Percentiles rank a stretch among this genome's conserved stretches.
These are phyloP conservation scores for Bombus ignitus DNA, from an alignment of 1,140 invertebrate genomes.

Conservation along the genomic window DNA sequence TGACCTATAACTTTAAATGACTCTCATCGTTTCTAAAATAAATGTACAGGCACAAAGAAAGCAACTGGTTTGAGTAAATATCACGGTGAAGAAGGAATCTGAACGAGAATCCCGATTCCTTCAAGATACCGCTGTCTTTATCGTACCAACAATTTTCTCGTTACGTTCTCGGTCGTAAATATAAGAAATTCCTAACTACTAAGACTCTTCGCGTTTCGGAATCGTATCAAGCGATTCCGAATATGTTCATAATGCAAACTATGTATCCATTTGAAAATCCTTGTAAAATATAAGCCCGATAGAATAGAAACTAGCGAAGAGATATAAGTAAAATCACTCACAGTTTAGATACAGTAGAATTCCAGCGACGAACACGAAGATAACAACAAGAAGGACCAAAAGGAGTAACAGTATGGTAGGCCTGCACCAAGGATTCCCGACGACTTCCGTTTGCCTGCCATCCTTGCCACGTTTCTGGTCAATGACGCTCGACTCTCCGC, in stretches of 20 bases:
- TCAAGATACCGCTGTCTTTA: no score
- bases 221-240: no score
- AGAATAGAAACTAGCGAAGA: background rate
- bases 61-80: background rate
- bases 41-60: background rate
- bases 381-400: conserved; percentile 82
- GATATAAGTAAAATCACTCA: conserved; percentile 77
- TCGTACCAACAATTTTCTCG: no score
- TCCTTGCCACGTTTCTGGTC: conserved; percentile 78
- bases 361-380: conserved; percentile 84
- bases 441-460: conserved; percentile 70
- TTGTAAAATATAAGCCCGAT: background rate
- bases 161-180: no score
- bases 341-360: conserved; percentile 85
- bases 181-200: no score
- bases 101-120: background rate
- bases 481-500: conserved; percentile 81
- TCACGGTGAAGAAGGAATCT: background rate
- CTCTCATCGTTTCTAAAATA: background rate
- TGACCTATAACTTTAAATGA: conserved; percentile 26
- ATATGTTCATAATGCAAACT: no score
- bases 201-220: no score
- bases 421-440: conserved; percentile 81
- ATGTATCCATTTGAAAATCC: no score
- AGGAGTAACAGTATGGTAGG: conserved; percentile 83